phyloP scores from a whole-genome alignment of 2,113 vertebrate species.

The Psittacus erithacus region DNA sequence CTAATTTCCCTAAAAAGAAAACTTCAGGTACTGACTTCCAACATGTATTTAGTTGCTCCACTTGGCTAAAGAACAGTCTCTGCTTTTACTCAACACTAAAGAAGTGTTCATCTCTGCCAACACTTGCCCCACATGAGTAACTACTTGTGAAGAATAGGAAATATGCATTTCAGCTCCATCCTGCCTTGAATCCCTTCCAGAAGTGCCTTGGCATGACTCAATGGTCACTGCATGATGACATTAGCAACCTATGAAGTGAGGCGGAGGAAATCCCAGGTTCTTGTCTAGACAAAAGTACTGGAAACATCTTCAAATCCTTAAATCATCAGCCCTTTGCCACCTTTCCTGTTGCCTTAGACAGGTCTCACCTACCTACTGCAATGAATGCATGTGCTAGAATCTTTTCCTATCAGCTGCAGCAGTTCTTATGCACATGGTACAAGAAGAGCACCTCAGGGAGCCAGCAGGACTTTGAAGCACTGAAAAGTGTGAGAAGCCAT shows the following conservation, averaged over 20 bases:
- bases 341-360: background rate
- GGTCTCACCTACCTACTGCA: background rate
- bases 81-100: background rate
- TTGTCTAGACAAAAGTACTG: background rate
- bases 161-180: background rate
- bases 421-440: fast-evolving
- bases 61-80: background rate
- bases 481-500: background rate
- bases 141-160: background rate
- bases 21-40: background rate
- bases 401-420: fast-evolving
- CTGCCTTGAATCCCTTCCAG: background rate
- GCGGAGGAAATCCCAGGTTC: background rate
- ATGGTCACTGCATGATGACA: fast-evolving
- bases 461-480: fast-evolving
- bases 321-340: background rate
- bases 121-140: background rate
- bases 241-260: background rate
- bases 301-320: background rate
- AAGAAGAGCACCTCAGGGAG: background rate
- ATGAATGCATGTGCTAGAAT: fast-evolving
- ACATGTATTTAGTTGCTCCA: background rate
- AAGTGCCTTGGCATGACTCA: background rate
- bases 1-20: background rate
- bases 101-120: background rate